Evolutionary conservation across 1,140 invertebrate species (phyloP).

Genomic region (Drosophila seguyi): DNA sequence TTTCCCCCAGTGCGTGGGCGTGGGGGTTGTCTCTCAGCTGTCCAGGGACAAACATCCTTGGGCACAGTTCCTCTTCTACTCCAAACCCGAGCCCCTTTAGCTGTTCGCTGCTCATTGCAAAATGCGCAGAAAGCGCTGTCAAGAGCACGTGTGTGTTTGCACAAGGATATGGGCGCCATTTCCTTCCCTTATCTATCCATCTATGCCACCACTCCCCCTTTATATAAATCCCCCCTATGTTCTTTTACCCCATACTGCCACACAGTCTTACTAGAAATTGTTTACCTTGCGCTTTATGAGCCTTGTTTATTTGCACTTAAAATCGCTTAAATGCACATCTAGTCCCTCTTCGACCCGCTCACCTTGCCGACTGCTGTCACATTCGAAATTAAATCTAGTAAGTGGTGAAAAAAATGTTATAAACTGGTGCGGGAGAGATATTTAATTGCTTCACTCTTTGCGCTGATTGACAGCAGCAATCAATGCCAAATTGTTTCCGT

Average conservation of each 20-base stretch:
- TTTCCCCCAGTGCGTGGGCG: slow-evolving; percentile 4
- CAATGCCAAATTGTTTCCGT: slow-evolving; percentile 30
- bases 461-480: slow-evolving; percentile 37
- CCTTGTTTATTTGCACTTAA: slow-evolving; percentile 68
- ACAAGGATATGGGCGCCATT: slow-evolving; percentile 76
- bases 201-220: not conserved
- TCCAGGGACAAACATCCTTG: slow-evolving; percentile 67
- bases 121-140: slow-evolving; percentile 78
- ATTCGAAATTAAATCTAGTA: slow-evolving; percentile 40
- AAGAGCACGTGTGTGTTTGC: slow-evolving; percentile 82
- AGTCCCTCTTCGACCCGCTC: not conserved
- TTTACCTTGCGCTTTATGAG: slow-evolving; percentile 75
- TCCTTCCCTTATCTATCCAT: slow-evolving; percentile 59
- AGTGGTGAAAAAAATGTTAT: slow-evolving; percentile 20
- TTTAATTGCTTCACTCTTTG: slow-evolving; percentile 40
- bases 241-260: not conserved
- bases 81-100: not conserved
- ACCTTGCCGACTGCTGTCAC: slow-evolving; percentile 19
- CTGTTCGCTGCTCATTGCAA: slow-evolving; percentile 61
- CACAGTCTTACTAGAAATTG: slow-evolving; percentile 58
- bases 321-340: slow-evolving; percentile 56
- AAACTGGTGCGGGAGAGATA: slow-evolving; percentile 9
- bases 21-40: slow-evolving; percentile 24
- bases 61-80: slow-evolving; percentile 15
- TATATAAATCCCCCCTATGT: slow-evolving; percentile 1